These are phyloP conservation scores for Drosophila birchii DNA, from an alignment of 2,888 invertebrate species.

Conservation along the genomic window DNA sequence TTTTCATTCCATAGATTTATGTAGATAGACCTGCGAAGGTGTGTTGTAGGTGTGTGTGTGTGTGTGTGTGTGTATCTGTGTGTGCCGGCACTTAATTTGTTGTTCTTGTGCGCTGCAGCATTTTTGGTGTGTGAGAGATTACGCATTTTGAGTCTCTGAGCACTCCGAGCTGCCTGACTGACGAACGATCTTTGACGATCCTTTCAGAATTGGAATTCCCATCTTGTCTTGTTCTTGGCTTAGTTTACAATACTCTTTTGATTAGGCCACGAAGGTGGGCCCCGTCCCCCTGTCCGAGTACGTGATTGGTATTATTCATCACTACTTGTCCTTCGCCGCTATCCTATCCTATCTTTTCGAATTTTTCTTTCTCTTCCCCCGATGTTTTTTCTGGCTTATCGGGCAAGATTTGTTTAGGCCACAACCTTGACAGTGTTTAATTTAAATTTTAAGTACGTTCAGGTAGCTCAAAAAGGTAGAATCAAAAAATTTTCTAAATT, in stretches of 20 bases:
- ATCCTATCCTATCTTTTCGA: slow-evolving; percentile 32
- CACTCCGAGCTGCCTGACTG: slow-evolving; percentile 6
- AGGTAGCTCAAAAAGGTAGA: slow-evolving; percentile 67
- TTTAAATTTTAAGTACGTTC: slow-evolving; percentile 77
- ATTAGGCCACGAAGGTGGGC: slow-evolving; percentile 62
- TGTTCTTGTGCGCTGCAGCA: slow-evolving; percentile 63
- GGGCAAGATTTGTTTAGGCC: slow-evolving; percentile 72
- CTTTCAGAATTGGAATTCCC: slow-evolving; percentile 64
- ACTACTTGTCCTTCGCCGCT: slow-evolving; percentile 64
- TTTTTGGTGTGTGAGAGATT: slow-evolving; percentile 72
- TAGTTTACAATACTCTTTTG: slow-evolving; percentile 77
- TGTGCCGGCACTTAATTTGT: slow-evolving; percentile 72
- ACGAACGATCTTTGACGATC: slow-evolving; percentile 53
- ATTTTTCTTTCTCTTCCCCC: slow-evolving; percentile 41
- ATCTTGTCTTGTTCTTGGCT: slow-evolving; percentile 58
- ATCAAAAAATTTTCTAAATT: slow-evolving; percentile 48
- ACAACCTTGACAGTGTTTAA: slow-evolving; percentile 58
- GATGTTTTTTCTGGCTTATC: slow-evolving; percentile 57
- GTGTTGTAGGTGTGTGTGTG: slow-evolving; percentile 28
- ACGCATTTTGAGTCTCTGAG: slow-evolving; percentile 66
- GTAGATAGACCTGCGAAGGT: slow-evolving; percentile 53
- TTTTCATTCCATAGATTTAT: slow-evolving; percentile 72
- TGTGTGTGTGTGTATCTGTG: slow-evolving; percentile 26
- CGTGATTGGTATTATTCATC: slow-evolving; percentile 83
- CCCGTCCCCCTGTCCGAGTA: slow-evolving; percentile 24